Evolutionary conservation across 2,888 invertebrate species (phyloP).

Genomic region (Aporophyla lueneburgensis): DNA sequence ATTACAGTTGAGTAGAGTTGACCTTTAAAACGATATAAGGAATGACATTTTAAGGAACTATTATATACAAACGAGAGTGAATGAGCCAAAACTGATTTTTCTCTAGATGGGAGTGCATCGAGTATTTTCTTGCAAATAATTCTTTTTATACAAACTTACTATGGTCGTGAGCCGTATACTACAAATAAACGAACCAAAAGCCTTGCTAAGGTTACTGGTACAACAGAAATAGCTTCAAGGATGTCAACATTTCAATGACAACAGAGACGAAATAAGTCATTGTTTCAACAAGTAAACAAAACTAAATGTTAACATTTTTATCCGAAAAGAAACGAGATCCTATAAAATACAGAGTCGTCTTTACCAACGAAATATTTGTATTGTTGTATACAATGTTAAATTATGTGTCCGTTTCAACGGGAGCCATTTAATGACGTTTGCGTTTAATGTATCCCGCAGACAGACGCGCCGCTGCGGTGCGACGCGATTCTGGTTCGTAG

Average conservation of each 20-base stretch:
- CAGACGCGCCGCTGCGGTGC: too few relatives aligned
- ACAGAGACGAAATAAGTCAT: conserved; percentile 50
- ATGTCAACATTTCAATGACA: conserved; percentile 58
- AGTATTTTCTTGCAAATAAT: conserved; percentile 40
- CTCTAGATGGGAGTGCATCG: background rate
- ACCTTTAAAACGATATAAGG: conserved; percentile 8
- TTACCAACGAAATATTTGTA: conserved; percentile 48
- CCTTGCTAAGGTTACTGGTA: conserved; percentile 45
- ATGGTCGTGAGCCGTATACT: conserved; percentile 19
- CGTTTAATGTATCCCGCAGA: background rate
- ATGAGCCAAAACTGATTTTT: conserved; percentile 22
- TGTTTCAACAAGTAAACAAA: conserved; percentile 50
- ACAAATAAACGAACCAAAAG: conserved; percentile 45
- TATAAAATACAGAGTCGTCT: conserved; percentile 59
- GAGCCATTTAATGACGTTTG: conserved; percentile 26
- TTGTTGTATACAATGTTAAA: conserved; percentile 50
- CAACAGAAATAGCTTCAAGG: conserved; percentile 63
- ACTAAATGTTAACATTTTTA: conserved; percentile 58
- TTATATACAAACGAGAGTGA: conserved; percentile 13
- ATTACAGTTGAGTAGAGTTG: conserved; percentile 24
- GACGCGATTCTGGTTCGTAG: too few relatives aligned
- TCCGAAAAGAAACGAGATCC: conserved; percentile 42
- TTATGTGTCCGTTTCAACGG: conserved; percentile 41
- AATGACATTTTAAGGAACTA: too few relatives aligned
- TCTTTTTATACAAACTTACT: conserved; percentile 38